Percentiles rank a stretch among this genome's conserved stretches.
Conservation (phyloP, 2,888 invertebrate species). For the Tetranychus piercei region DNA sequence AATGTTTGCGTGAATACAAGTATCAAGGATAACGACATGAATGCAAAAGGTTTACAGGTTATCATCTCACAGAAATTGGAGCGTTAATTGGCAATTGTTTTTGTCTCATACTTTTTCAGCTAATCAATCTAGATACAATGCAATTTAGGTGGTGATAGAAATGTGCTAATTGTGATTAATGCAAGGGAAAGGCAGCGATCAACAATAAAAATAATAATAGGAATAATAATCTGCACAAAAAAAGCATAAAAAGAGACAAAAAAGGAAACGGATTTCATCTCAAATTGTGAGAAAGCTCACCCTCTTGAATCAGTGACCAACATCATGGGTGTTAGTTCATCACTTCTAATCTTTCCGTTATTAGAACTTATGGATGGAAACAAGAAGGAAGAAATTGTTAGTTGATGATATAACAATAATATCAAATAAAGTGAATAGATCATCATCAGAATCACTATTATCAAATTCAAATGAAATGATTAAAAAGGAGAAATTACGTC, state of each 20-base stretch:
- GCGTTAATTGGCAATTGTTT: too few species aligned
- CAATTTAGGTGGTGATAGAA: too few species aligned
- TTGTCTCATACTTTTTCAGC: too few species aligned
- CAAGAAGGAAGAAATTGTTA: background rate
- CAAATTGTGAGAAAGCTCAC: conserved; percentile 2
- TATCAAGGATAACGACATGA: too few species aligned
- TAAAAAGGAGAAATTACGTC: background rate
- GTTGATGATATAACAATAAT: background rate
- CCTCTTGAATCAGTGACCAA: background rate
- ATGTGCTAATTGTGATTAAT: too few species aligned
- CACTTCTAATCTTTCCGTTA: conserved; percentile 5
- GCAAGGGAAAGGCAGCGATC: background rate
- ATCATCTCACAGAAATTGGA: too few species aligned
- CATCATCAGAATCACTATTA: background rate
- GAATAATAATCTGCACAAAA: background rate
- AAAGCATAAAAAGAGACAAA: background rate
- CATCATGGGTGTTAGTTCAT: conserved; percentile 12
- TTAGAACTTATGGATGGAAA: background rate
- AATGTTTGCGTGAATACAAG: too few species aligned
- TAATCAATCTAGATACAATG: too few species aligned
- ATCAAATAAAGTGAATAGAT: background rate
- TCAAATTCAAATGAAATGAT: background rate
- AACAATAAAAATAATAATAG: background rate
- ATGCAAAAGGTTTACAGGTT: too few species aligned
- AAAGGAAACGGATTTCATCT: background rate